A percentile compares a stretch with the other conserved stretches of the same genome.
These are phyloP conservation scores for Eidolon dupreanum DNA, from an alignment of 2,797 vertebrate genomes.

Conservation along the genomic window DNA sequence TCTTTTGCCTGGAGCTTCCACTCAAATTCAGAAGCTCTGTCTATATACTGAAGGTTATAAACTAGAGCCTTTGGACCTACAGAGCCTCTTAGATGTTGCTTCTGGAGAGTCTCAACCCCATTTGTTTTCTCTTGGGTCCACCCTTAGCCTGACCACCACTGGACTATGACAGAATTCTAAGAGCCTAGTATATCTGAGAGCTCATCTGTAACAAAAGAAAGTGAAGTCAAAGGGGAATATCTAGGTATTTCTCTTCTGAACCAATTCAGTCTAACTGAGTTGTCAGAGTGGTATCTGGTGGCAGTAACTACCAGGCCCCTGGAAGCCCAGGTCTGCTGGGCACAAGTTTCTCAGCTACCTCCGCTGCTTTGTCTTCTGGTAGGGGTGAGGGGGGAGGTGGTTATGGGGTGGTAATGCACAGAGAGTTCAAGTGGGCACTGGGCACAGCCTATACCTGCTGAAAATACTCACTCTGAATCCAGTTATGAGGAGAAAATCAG, in stretches of 20 bases:
- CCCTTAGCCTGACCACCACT: background rate
- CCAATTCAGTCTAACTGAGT: background rate
- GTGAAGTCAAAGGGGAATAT: background rate
- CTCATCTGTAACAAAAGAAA: background rate
- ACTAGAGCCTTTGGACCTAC: background rate
- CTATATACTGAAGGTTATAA: background rate
- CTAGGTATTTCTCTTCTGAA: background rate
- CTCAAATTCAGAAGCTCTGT: background rate
- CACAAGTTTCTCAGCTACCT: background rate
- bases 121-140: background rate
- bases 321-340: background rate
- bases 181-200: background rate
- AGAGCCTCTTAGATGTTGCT: background rate
- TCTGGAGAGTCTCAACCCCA: background rate
- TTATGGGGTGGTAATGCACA: background rate
- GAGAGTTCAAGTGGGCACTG: background rate
- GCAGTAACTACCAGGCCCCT: too few species aligned
- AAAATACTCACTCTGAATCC: background rate
- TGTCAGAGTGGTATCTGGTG: background rate
- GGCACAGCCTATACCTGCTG: background rate
- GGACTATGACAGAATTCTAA: background rate
- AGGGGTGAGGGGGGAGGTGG: fast-evolving
- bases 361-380: background rate
- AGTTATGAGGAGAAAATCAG: background rate
- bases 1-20: background rate